Percentiles rank a stretch among this genome's conserved stretches.
phyloP scores from a whole-genome alignment of 2,113 vertebrate genomes.

The Bettongia penicillata region DNA sequence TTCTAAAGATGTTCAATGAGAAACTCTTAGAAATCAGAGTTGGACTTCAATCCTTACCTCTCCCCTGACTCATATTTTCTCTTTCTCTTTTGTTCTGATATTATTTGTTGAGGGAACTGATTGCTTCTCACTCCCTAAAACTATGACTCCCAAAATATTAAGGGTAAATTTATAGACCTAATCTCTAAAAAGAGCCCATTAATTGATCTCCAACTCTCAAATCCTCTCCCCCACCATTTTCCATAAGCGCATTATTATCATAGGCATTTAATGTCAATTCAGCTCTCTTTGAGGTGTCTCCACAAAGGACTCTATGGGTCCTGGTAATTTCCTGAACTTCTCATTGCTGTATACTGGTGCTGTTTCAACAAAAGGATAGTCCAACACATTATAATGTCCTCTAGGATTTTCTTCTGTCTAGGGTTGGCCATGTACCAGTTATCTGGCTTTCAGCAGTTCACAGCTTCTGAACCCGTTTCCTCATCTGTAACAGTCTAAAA shows the following conservation, averaged over 20 bases:
- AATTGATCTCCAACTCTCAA: background rate
- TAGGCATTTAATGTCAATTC: background rate
- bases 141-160: background rate
- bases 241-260: background rate
- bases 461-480: background rate
- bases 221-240: background rate
- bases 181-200: background rate
- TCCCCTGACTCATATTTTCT: background rate
- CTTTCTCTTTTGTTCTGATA: background rate
- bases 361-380: background rate
- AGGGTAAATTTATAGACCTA: background rate
- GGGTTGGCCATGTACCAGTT: background rate
- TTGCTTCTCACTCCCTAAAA: background rate
- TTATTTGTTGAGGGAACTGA: background rate
- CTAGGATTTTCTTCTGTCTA: background rate
- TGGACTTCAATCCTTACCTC: background rate
- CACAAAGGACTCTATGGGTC: background rate
- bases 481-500: background rate
- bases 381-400: background rate
- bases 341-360: background rate
- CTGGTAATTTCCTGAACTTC: background rate
- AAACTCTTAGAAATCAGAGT: background rate
- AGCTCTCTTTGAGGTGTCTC: background rate
- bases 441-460: background rate
- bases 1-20: background rate